phyloP scores from a whole-genome alignment of 2,888 invertebrate species.

The Laspeyria flexula region DNA sequence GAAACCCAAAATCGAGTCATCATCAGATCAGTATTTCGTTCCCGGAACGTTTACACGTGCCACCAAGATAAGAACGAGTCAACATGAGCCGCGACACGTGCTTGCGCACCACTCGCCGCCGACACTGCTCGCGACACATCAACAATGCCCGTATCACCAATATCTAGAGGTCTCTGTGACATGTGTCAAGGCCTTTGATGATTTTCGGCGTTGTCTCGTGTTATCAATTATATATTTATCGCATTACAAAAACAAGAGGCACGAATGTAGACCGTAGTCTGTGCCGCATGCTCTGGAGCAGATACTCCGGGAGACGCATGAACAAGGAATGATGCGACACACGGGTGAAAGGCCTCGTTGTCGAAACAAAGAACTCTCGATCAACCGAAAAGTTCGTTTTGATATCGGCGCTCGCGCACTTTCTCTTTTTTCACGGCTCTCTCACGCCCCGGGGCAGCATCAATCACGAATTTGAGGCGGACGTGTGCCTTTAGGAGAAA shows the following conservation, averaged over 20 bases:
- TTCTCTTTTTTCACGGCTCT: slow-evolving; percentile 70
- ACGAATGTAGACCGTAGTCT: neutral
- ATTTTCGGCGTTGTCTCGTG: slow-evolving; percentile 24
- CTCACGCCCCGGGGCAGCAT: slow-evolving; percentile 47
- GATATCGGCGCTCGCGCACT: slow-evolving; percentile 72
- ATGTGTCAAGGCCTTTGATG: slow-evolving; percentile 19
- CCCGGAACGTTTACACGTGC: slow-evolving; percentile 34
- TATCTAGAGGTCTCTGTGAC: slow-evolving; percentile 15
- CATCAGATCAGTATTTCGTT: slow-evolving; percentile 25
- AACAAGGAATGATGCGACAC: slow-evolving; percentile 5
- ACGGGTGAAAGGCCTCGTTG: slow-evolving; percentile 59
- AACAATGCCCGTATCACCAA: slow-evolving; percentile 10
- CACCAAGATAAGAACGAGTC: slow-evolving; percentile 24
- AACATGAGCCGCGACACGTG: slow-evolving; percentile 30
- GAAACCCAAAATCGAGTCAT: slow-evolving; percentile 9
- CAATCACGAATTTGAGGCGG: slow-evolving; percentile 42
- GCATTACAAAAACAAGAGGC: slow-evolving; percentile 17
- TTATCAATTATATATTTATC: slow-evolving; percentile 38
- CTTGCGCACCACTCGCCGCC: slow-evolving; percentile 8
- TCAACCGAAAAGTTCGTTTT: slow-evolving; percentile 67
- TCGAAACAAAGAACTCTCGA: slow-evolving; percentile 72
- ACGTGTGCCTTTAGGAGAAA: slow-evolving; percentile 56
- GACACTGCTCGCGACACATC: slow-evolving; percentile 11
- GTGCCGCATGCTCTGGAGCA: too few species aligned
- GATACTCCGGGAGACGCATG: slow-evolving; percentile 8